A percentile compares a stretch with the other conserved stretches of the same genome.
Conservation (phyloP, 2,797 vertebrate species). For the Mico argentatus region DNA sequence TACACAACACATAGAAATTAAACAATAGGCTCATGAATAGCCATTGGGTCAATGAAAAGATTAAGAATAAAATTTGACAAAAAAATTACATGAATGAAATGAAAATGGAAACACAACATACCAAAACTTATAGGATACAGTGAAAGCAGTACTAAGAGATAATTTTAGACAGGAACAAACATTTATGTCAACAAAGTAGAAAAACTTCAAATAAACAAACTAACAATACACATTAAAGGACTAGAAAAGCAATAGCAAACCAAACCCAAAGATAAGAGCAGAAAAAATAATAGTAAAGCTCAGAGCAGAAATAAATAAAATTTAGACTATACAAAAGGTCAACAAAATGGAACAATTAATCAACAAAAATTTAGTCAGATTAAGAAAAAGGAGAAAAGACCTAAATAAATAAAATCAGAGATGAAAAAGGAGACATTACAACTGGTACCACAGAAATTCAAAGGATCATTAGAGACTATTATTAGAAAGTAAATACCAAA, state of each 20-base stretch:
- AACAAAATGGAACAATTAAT: not conserved
- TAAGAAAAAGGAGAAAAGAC: not conserved
- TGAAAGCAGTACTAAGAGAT: not conserved
- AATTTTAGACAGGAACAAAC: not conserved
- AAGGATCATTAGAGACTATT: not conserved
- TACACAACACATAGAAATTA: not conserved
- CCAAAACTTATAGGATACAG: not conserved
- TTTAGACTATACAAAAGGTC: not conserved
- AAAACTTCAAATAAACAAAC: not conserved
- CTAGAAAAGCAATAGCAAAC: not conserved
- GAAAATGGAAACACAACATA: not conserved
- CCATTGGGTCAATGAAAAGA: not conserved
- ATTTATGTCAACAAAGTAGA: not conserved
- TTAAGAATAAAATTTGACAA: not conserved
- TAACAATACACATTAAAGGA: not conserved
- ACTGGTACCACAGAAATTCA: not conserved
- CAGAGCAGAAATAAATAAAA: not conserved
- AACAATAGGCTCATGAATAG: not conserved
- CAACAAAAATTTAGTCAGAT: not conserved
- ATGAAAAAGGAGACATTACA: not conserved
- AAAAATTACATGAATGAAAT: not conserved
- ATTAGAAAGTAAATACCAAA: not conserved
- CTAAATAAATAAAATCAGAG: not conserved
- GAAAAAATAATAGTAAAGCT: not conserved
- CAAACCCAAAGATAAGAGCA: not conserved